phyloP scores from a whole-genome alignment of 2,113 vertebrate species.

The Nansenia antarctica region DNA sequence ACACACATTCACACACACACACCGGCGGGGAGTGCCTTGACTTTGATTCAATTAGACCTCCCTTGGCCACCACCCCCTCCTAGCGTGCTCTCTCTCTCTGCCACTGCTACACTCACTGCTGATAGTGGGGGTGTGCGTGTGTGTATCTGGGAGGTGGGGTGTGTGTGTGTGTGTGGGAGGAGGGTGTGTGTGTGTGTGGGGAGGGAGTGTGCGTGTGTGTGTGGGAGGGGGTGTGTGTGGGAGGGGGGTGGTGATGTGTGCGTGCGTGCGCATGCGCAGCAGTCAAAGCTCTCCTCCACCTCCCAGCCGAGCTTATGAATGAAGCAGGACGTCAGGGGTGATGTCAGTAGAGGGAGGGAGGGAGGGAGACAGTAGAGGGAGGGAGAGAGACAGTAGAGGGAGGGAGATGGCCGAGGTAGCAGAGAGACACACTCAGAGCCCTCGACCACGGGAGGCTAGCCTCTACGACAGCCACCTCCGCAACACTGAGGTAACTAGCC shows the following conservation, averaged over 20 bases:
- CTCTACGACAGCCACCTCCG: conserved; percentile 68
- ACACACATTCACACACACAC: conserved; percentile 25
- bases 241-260: conserved; percentile 12
- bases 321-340: no score
- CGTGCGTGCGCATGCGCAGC: no score
- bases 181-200: conserved; percentile 9
- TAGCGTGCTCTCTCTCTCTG: conserved; percentile 8
- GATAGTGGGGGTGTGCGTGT: conserved; percentile 60
- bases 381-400: no score
- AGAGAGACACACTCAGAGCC: conserved; percentile 61
- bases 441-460: conserved; percentile 66
- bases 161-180: conserved; percentile 34
- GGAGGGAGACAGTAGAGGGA: conserved; percentile 44
- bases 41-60: conserved; percentile 68
- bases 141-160: no score
- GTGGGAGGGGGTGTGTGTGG: conserved; percentile 27
- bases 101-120: conserved; percentile 45
- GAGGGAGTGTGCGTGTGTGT: conserved; percentile 35
- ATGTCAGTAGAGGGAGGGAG: conserved; percentile 41
- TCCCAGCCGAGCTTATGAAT: conserved; percentile 66
- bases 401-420: conserved; percentile 73
- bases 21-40: conserved; percentile 43
- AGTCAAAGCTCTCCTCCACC: conserved; percentile 58
- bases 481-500: conserved; percentile 73
- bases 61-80: conserved; percentile 42